phyloP scores from a whole-genome alignment of 2,113 vertebrate species.

The Cephalopterus ornatus region DNA sequence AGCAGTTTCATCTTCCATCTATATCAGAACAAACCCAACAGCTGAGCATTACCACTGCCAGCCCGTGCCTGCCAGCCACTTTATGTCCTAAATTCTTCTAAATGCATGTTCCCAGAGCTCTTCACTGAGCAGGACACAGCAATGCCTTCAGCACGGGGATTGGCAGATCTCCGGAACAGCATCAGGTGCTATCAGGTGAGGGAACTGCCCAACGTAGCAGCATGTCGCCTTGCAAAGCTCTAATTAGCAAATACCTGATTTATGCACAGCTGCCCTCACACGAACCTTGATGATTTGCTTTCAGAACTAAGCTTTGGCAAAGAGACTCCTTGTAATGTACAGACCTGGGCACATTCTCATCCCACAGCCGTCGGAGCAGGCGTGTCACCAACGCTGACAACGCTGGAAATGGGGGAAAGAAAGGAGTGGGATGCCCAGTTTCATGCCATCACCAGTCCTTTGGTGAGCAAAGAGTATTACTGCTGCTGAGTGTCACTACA shows the following conservation, averaged over 20 bases:
- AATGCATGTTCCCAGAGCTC: background rate
- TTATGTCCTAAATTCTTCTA: slow-evolving; percentile 39
- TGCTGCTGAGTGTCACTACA: background rate
- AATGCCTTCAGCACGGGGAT: background rate
- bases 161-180: background rate
- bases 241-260: background rate
- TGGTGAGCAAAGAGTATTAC: background rate
- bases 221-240: background rate
- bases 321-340: background rate
- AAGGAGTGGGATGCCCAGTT: background rate
- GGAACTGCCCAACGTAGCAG: background rate
- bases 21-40: slow-evolving; percentile 36
- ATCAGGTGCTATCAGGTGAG: background rate
- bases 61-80: slow-evolving; percentile 51
- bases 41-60: slow-evolving; percentile 26
- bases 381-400: background rate
- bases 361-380: background rate
- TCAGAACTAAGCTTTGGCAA: background rate
- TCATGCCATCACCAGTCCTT: background rate
- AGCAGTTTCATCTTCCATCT: slow-evolving; percentile 25
- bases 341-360: background rate
- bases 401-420: background rate
- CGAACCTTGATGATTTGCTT: background rate
- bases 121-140: background rate
- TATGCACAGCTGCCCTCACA: background rate